Base-by-base conservation (phyloP, 2,888 invertebrate genomes). In the Augiades crinisus region DNA sequence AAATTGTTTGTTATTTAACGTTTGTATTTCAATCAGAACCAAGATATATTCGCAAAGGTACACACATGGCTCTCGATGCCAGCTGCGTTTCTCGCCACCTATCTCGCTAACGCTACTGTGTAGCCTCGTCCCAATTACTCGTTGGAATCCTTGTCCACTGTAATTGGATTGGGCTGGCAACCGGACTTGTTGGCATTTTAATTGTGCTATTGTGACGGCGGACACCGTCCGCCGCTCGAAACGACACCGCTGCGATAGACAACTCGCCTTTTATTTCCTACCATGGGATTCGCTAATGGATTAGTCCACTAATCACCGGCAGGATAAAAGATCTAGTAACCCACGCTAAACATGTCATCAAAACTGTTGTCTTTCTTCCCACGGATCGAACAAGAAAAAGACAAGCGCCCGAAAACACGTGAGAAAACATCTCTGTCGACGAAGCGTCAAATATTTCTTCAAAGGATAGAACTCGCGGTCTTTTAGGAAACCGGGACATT, bases 151-250 rank as follows among this genome's bases (percentile, higher is more conserved):
- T 82, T 86, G 85, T 87, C 82, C 82, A 76, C 80, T 81, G 85
- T 88, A 88, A 89, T 88, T 89, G 88, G 88, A 87, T 86, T 88
- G 85, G 86, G 75, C 80, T 78, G 83, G 87, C 85, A 77, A 82
- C 78, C 73, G 79, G 85, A 86, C 86, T 88, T 88, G 89, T 88
- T 86, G 89, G 89, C 87, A 88, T 88, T 89, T 89, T 89, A 89
- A 89, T 89, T 89, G 88, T 89, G 84, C 88, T 78, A 88, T 89
- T 89, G 88, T 89, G 88, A 88, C 83, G 84, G 74, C 72, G 75
- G 74, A 82, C 80, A 76, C 74, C 76, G 78, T 65, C 73, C 69
- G 71, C 73, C 75, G 74, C 72, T 76, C 70, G 73, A 75, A 71
- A 68, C 69, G 75, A 75, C 70, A 72, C 74, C 71, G 74, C 69